Conservation (phyloP, 1,140 invertebrate genomes). For the Platorchestia sp. region DNA sequence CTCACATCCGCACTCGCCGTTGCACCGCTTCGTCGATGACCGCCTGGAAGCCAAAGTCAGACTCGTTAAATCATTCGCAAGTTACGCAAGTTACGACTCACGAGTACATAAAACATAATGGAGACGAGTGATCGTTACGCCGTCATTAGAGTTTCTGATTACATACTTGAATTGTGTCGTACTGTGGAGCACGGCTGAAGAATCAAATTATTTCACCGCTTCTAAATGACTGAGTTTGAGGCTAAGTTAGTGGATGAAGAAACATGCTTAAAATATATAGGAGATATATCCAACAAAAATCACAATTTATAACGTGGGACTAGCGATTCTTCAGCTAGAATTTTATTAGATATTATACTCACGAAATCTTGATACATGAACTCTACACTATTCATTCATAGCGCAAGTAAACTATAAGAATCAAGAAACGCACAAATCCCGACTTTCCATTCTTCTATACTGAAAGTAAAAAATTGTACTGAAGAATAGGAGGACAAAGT, state of each 20-base stretch:
- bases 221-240: not conserved
- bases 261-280: too few species aligned
- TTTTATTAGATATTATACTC: too few species aligned
- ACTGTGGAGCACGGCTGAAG: not conserved
- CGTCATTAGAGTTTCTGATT: not conserved
- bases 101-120: not conserved
- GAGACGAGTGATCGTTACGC: not conserved
- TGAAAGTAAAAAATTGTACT: not conserved
- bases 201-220: not conserved
- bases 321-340: too few species aligned
- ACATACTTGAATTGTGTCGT: not conserved
- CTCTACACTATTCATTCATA: too few species aligned
- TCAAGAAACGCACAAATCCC: too few species aligned
- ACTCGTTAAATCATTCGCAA: not conserved
- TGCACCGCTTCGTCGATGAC: conserved; percentile 80
- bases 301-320: too few species aligned
- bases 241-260: too few species aligned
- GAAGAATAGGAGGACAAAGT: not conserved
- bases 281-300: too few species aligned
- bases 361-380: too few species aligned
- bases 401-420: too few species aligned
- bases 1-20: conserved; percentile 87
- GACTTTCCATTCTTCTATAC: too few species aligned
- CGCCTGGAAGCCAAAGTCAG: conserved; percentile 55
- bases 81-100: not conserved